Percentiles rank a stretch among this genome's conserved stretches.
These are phyloP conservation scores for Brachyistius frenatus DNA, from an alignment of 2,113 vertebrate species.

Conservation along the genomic window DNA sequence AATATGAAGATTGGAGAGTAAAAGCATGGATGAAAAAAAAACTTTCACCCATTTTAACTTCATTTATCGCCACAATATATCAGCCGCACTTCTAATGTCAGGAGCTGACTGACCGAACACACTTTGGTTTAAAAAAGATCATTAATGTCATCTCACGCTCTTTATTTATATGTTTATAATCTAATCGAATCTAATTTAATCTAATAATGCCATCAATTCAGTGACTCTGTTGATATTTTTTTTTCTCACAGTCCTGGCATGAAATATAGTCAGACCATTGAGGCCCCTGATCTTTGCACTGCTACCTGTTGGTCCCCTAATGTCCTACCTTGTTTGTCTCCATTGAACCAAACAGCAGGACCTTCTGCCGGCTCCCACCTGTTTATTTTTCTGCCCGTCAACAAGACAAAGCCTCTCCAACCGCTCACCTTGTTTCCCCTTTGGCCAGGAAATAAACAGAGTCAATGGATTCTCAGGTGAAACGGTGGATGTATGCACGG, in stretches of 20 bases:
- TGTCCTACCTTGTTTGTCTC: constrained; percentile 10
- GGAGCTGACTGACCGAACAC: too few relatives aligned
- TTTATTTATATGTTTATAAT: too few relatives aligned
- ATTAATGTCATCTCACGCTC: too few relatives aligned
- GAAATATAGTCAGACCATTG: neutral
- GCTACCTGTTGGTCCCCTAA: neutral
- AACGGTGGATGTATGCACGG: neutral
- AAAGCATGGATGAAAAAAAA: too few relatives aligned
- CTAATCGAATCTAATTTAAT: neutral
- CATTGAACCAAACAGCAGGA: constrained; percentile 4
- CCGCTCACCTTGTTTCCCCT: neutral
- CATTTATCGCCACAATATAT: too few relatives aligned
- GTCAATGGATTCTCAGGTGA: neutral
- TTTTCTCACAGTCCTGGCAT: neutral
- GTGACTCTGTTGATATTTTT: too few relatives aligned
- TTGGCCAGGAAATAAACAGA: neutral
- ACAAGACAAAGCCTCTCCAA: constrained; percentile 14
- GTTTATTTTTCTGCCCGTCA: neutral
- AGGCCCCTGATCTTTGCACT: too few relatives aligned
- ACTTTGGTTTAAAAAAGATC: too few relatives aligned
- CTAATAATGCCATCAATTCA: neutral
- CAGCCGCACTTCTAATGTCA: too few relatives aligned
- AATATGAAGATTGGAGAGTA: too few relatives aligned
- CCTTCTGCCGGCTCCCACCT: constrained; percentile 29
- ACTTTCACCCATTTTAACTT: too few relatives aligned